Percentiles rank a stretch among this genome's conserved stretches.
Evolutionary conservation across 2,888 invertebrate genomes (phyloP).

Genomic region (Hyalella azteca): DNA sequence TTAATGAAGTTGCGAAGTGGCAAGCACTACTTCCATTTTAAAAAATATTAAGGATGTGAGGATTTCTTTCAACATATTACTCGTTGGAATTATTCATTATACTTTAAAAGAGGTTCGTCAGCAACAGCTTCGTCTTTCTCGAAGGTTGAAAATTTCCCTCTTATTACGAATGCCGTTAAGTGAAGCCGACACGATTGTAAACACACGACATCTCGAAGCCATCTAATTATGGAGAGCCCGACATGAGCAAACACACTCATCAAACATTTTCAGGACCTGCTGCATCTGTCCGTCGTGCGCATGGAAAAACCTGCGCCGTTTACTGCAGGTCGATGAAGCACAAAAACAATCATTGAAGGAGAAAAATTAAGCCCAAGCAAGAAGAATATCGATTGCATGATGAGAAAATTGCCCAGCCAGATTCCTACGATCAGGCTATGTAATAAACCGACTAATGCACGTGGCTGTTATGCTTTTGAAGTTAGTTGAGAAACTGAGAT

Average conservation of each 20-base stretch:
- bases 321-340: background rate
- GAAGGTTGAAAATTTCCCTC: constrained; percentile 16
- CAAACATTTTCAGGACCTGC: constrained; percentile 33
- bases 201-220: constrained; percentile 18
- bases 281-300: constrained; percentile 30
- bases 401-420: background rate
- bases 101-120: no score
- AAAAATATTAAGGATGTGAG: no score
- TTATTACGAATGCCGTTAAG: constrained; percentile 28
- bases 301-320: constrained; percentile 21
- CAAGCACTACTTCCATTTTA: no score
- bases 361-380: background rate
- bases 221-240: constrained; percentile 29
- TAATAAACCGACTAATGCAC: background rate
- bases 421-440: background rate
- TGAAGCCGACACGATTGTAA: constrained; percentile 27
- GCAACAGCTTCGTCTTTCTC: background rate
- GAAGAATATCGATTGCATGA: constrained; percentile 8
- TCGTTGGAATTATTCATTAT: no score
- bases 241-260: constrained; percentile 36
- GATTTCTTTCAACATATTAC: no score
- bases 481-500: background rate
- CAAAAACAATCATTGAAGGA: constrained; percentile 1
- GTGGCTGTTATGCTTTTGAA: background rate
- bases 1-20: no score